Evolutionary conservation across 2,888 invertebrate species (phyloP).

Genomic region (Ormyrus labotus): DNA sequence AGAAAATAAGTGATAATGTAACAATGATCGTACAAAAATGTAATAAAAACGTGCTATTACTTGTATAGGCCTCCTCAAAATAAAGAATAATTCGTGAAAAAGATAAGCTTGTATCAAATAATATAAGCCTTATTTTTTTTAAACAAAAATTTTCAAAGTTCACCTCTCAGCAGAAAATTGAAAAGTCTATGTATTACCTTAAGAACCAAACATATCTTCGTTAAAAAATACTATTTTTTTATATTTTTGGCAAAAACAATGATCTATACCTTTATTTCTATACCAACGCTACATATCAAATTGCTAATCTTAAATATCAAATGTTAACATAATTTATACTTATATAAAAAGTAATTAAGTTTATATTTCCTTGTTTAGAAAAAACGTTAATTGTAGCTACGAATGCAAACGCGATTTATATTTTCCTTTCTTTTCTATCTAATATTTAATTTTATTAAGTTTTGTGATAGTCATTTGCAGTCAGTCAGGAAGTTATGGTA

Average conservation of each 20-base stretch:
- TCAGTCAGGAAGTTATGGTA: conserved; percentile 51
- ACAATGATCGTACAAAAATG: conserved; percentile 53
- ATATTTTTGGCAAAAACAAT: conserved; percentile 23
- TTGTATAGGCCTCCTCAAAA: conserved; percentile 37
- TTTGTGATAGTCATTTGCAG: conserved; percentile 56
- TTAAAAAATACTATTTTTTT: conserved; percentile 15
- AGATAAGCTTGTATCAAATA: conserved; percentile 11
- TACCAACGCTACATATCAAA: conserved; percentile 1
- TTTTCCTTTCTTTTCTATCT: conserved; percentile 37
- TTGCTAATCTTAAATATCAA: background rate
- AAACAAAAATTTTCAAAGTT: conserved; percentile 7
- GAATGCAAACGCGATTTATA: conserved; percentile 30
- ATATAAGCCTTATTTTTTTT: background rate
- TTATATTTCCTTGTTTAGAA: conserved; percentile 28
- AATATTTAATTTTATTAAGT: conserved; percentile 46
- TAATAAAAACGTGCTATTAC: conserved; percentile 43
- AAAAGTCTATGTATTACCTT: conserved; percentile 2
- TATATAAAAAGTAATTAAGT: conserved; percentile 41
- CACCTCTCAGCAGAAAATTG: background rate
- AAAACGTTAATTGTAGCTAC: conserved; percentile 36
- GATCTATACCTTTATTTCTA: conserved; percentile 25
- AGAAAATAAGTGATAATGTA: conserved; percentile 45
- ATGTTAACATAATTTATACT: conserved; percentile 27
- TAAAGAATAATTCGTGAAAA: conserved; percentile 28
- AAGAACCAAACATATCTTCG: background rate